A percentile compares a stretch with the other conserved stretches of the same genome.
These are phyloP conservation scores for Charaxes varanes DNA, from an alignment of 1,140 invertebrate genomes.

Conservation along the genomic window DNA sequence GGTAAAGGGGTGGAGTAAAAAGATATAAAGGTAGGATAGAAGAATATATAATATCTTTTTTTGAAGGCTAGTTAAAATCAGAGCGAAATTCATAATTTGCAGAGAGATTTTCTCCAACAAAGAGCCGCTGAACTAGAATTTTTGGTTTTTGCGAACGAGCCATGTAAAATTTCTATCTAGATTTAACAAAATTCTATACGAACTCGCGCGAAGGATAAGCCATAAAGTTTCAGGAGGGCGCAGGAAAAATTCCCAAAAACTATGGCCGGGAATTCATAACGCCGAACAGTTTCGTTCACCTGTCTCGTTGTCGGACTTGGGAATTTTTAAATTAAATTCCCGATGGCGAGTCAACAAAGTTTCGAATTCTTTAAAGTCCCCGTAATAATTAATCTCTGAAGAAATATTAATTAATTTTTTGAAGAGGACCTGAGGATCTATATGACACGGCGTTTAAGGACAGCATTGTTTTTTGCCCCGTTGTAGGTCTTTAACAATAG, in stretches of 20 bases:
- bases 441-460: too few species aligned
- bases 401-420: too few species aligned
- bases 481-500: too few species aligned
- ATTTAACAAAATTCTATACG: slow-evolving; percentile 43
- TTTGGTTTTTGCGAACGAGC: slow-evolving; percentile 21
- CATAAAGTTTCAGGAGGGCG: slow-evolving; percentile 50
- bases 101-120: slow-evolving; percentile 10
- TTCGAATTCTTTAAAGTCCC: slow-evolving; percentile 67
- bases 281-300: slow-evolving; percentile 64
- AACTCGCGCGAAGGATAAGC: slow-evolving; percentile 52
- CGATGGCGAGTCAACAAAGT: slow-evolving; percentile 61
- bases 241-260: slow-evolving; percentile 61
- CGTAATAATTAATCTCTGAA: slow-evolving; percentile 67
- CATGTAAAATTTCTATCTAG: slow-evolving; percentile 33
- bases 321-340: slow-evolving; percentile 73
- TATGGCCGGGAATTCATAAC: slow-evolving; percentile 65
- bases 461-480: too few species aligned
- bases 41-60: too few species aligned
- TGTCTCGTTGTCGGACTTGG: slow-evolving; percentile 68
- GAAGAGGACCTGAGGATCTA: too few species aligned
- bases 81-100: slow-evolving; percentile 11
- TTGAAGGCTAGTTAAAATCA: neutral
- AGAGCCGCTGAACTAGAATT: slow-evolving; percentile 20
- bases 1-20: too few species aligned
- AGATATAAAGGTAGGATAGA: too few species aligned